Evolutionary conservation across 2,797 vertebrate species (phyloP).

Genomic region (Pantherophis alleghaniensis): DNA sequence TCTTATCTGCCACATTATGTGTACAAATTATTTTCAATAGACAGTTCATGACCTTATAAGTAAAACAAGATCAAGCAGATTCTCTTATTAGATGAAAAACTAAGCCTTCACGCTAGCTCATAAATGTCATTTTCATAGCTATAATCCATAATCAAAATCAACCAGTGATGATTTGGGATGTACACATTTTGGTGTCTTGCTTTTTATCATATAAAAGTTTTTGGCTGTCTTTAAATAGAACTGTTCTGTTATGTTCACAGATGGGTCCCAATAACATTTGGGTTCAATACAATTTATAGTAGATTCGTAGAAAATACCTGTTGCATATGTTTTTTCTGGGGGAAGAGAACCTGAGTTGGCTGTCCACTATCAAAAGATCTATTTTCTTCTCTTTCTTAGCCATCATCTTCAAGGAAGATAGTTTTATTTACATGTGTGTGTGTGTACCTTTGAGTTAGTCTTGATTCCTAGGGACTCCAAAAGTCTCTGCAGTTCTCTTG

Average conservation of each 20-base stretch:
- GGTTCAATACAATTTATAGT: neutral
- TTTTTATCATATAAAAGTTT: neutral
- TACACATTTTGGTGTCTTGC: neutral
- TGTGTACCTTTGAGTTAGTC: neutral
- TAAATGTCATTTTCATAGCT: neutral
- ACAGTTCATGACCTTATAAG: neutral
- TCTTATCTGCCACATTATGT: neutral
- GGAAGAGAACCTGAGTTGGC: neutral
- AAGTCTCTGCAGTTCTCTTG: neutral
- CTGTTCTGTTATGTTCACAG: neutral
- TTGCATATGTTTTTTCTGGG: neutral
- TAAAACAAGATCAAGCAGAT: neutral
- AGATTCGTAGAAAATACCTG: neutral
- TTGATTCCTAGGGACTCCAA: neutral
- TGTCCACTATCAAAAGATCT: neutral
- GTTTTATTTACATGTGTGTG: neutral
- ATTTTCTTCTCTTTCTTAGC: neutral
- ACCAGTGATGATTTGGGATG: neutral
- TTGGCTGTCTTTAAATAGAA: neutral
- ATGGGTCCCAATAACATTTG: neutral
- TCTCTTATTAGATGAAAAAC: neutral
- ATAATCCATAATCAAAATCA: neutral
- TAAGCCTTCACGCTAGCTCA: neutral
- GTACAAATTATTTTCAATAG: neutral
- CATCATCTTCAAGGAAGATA: neutral